Evolutionary conservation across 2,888 invertebrate species (phyloP).

Genomic region (Philereme vetulata): DNA sequence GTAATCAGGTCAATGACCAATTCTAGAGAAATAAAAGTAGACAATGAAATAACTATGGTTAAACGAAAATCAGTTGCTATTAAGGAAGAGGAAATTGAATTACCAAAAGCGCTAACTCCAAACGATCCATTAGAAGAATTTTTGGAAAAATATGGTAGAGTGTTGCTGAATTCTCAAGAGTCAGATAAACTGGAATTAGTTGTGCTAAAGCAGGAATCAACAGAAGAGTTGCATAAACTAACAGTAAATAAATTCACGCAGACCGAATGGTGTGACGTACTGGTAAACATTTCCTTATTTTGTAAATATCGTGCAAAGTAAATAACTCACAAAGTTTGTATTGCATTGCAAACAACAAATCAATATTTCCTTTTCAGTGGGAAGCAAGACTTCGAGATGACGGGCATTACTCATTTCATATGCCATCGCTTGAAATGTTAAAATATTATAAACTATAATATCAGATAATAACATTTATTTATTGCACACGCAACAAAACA

Average conservation of each 20-base stretch:
- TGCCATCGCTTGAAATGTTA: constrained; percentile 60
- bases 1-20: constrained; percentile 8
- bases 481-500: background rate
- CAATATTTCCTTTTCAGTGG: constrained; percentile 55
- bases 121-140: constrained; percentile 1
- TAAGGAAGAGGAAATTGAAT: constrained; percentile 10
- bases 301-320: background rate
- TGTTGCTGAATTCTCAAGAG: constrained; percentile 1
- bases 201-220: constrained; percentile 20
- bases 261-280: constrained; percentile 60
- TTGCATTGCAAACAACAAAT: background rate
- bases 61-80: constrained; percentile 35
- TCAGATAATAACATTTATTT: constrained; percentile 9
- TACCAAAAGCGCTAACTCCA: background rate
- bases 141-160: constrained; percentile 3
- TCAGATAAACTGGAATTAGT: constrained; percentile 12
- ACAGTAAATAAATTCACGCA: constrained; percentile 49
- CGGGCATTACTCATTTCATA: constrained; percentile 62
- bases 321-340: background rate
- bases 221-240: constrained; percentile 15
- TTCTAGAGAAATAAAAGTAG: constrained; percentile 11
- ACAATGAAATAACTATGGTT: constrained; percentile 3
- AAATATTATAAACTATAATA: constrained; percentile 47
- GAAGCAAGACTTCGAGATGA: constrained; percentile 59
- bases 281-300: constrained; percentile 51